These are phyloP conservation scores for Neoniphon sammara DNA, from an alignment of 2,797 vertebrate species.

Conservation along the genomic window DNA sequence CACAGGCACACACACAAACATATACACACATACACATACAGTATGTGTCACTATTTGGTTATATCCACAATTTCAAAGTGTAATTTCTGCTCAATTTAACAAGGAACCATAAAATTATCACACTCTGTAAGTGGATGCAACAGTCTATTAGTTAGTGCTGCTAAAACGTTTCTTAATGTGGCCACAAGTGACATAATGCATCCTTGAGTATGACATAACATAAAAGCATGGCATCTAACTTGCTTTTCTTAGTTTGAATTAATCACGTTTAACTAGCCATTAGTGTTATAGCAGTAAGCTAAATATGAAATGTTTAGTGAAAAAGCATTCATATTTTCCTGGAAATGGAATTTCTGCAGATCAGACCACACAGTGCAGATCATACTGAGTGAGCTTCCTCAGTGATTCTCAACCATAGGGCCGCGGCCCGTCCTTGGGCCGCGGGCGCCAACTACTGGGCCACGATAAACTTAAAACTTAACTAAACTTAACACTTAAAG, in stretches of 20 bases:
- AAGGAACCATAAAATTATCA: conserved; percentile 20
- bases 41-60: neutral
- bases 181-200: conserved; percentile 16
- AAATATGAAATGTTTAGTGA: conserved; percentile 16
- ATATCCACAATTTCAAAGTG: conserved; percentile 4
- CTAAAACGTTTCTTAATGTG: conserved; percentile 21
- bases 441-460: too few species aligned
- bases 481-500: too few species aligned
- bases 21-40: neutral
- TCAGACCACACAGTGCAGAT: neutral
- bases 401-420: too few species aligned
- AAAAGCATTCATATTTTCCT: neutral
- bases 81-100: conserved; percentile 41
- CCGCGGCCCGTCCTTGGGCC: too few species aligned
- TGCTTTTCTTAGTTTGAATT: conserved; percentile 7
- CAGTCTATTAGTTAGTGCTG: conserved; percentile 10
- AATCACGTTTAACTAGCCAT: conserved; percentile 31
- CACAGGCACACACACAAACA: neutral
- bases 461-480: too few species aligned
- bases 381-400: neutral
- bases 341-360: conserved; percentile 5
- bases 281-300: neutral
- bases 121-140: conserved; percentile 18
- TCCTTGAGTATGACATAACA: conserved; percentile 28
- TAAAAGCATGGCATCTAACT: conserved; percentile 16